Evolutionary conservation across 2,113 vertebrate species (phyloP).

Genomic region (Ceyx margarethae): DNA sequence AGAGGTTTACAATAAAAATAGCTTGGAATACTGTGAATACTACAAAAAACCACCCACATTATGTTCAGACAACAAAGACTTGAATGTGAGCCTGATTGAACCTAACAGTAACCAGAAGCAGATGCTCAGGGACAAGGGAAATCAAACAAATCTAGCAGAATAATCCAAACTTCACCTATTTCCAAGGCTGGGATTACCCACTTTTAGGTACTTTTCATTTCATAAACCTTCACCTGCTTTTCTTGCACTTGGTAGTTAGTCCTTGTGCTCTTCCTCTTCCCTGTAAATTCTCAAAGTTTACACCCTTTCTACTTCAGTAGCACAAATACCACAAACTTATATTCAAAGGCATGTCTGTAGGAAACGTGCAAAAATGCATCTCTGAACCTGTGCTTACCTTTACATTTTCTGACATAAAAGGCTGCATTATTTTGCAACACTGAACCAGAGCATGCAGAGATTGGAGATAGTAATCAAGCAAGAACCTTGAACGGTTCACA

Average conservation of each 20-base stretch:
- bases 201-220: neutral
- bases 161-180: neutral
- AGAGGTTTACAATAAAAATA: neutral
- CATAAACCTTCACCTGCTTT: neutral
- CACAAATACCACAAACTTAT: neutral
- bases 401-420: neutral
- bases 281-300: neutral
- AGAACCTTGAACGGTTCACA: neutral
- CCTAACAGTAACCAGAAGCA: neutral
- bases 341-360: neutral
- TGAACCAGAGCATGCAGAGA: neutral
- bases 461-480: neutral
- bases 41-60: neutral
- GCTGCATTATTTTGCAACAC: neutral
- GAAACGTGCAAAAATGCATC: neutral
- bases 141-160: neutral
- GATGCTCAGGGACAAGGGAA: neutral
- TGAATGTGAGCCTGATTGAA: neutral
- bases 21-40: neutral
- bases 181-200: neutral
- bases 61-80: accelerated
- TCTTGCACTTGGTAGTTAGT: neutral
- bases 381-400: neutral
- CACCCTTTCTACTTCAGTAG: neutral
- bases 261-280: neutral